A percentile compares a stretch with the other conserved stretches of the same genome.
phyloP scores from a whole-genome alignment of 1,140 invertebrate species.

The Diorhabda carinulata region DNA sequence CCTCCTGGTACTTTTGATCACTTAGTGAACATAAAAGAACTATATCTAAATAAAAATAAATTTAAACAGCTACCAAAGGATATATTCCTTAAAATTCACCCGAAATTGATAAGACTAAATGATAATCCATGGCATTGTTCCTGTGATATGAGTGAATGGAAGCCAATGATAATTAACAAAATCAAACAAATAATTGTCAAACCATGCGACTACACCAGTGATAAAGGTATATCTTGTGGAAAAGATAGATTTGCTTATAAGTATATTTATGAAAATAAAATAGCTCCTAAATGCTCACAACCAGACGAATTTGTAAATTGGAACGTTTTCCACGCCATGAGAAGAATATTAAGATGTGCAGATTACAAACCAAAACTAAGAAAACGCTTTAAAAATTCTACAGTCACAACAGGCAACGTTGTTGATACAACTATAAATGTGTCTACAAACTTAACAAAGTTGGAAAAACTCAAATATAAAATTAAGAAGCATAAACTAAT shows the following conservation, averaged over 20 bases:
- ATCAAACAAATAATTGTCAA: slow-evolving; percentile 49
- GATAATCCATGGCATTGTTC: slow-evolving; percentile 69
- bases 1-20: slow-evolving; percentile 62
- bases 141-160: slow-evolving; percentile 63
- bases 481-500: slow-evolving; percentile 17
- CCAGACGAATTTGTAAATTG: slow-evolving; percentile 56
- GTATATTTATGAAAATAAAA: slow-evolving; percentile 55
- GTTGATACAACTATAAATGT: background rate
- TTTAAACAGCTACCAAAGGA: slow-evolving; percentile 54
- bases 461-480: slow-evolving; percentile 28
- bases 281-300: slow-evolving; percentile 60
- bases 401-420: background rate
- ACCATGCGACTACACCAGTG: slow-evolving; percentile 43
- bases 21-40: slow-evolving; percentile 56
- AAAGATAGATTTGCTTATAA: slow-evolving; percentile 41
- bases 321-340: slow-evolving; percentile 59
- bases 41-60: slow-evolving; percentile 60
- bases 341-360: slow-evolving; percentile 42
- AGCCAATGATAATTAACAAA: slow-evolving; percentile 53
- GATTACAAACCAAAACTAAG: slow-evolving; percentile 44
- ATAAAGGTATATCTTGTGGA: slow-evolving; percentile 47
- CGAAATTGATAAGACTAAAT: slow-evolving; percentile 57
- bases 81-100: slow-evolving; percentile 54
- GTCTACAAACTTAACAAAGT: slow-evolving; percentile 22
- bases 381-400: slow-evolving; percentile 26